These are phyloP conservation scores for Eucidaris tribuloides DNA, from an alignment of 35 echinoderm and acorn worm genomes.

Conservation along the genomic window DNA sequence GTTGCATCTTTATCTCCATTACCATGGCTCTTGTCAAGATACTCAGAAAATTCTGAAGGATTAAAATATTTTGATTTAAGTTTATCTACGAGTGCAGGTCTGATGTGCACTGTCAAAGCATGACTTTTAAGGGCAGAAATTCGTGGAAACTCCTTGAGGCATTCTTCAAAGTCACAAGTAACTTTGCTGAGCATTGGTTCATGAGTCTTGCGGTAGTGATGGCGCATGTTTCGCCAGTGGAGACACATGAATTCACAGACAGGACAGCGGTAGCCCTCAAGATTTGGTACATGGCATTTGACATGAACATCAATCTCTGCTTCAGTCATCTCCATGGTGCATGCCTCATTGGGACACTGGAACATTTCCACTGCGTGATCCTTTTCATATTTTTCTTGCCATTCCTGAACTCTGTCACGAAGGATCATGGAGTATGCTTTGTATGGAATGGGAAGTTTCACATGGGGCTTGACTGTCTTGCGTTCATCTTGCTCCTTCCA, in stretches of 20 bases:
- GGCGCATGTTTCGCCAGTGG: constrained; percentile 83
- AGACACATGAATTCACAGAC: constrained; percentile 52
- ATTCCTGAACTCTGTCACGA: background rate
- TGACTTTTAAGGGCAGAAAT: constrained; percentile 52
- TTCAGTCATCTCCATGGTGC: constrained; percentile 20
- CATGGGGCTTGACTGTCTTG: background rate
- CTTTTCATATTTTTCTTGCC: constrained; percentile 6
- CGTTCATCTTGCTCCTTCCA: background rate
- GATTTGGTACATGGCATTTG: constrained; percentile 53
- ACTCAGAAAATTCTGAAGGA: background rate
- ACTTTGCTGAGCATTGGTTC: constrained; percentile 16
- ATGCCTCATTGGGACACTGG: background rate
- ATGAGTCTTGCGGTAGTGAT: constrained; percentile 62
- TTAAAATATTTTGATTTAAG: background rate
- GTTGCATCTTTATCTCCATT: background rate
- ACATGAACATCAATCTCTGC: constrained; percentile 51
- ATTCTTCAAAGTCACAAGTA: constrained; percentile 40
- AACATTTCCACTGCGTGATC: background rate
- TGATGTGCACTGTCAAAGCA: constrained; percentile 48
- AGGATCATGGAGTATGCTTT: background rate
- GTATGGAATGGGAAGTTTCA: background rate
- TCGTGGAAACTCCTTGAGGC: constrained; percentile 30
- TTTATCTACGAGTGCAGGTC: background rate
- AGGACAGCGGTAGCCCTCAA: constrained; percentile 73
- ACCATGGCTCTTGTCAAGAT: background rate